Evolutionary conservation across 2,113 vertebrate genomes (phyloP).

Genomic region (Dendrocopos noguchii): DNA sequence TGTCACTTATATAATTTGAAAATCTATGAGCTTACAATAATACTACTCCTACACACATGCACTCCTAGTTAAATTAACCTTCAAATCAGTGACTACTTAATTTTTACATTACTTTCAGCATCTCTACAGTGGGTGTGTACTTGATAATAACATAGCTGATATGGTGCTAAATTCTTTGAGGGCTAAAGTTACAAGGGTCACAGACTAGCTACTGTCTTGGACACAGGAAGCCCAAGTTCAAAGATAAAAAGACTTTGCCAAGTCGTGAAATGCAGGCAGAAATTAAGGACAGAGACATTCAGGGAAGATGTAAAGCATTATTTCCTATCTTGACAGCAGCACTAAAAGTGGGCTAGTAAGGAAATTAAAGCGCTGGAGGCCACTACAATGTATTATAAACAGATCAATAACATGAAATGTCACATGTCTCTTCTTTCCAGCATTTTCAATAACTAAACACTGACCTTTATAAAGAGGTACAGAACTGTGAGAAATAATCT

Average conservation of each 20-base stretch:
- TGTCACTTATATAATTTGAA: constrained; percentile 48
- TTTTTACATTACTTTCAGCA: constrained; percentile 47
- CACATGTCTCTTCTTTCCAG: constrained; percentile 21
- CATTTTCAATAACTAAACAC: not conserved
- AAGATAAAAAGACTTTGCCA: not conserved
- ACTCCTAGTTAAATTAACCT: constrained; percentile 41
- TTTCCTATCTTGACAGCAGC: not conserved
- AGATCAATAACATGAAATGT: constrained; percentile 43
- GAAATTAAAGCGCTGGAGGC: constrained; percentile 19
- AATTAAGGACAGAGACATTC: not conserved
- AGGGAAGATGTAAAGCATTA: not conserved
- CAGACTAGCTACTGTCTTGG: not conserved
- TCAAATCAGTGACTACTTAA: constrained; percentile 57
- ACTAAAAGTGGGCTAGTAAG: not conserved
- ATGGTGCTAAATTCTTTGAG: not conserved
- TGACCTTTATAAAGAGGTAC: constrained; percentile 35
- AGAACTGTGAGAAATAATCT: constrained; percentile 17
- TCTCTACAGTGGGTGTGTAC: not conserved
- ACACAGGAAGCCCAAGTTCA: not conserved
- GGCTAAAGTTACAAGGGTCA: not conserved
- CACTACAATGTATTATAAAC: not conserved
- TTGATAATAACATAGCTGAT: not conserved
- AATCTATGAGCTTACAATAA: constrained; percentile 19
- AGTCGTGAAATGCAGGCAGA: not conserved
- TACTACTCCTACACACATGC: constrained; percentile 21